Percentiles rank a stretch among this genome's conserved stretches.
phyloP scores from a whole-genome alignment of 2,888 invertebrate species.

The Trilocha varians region DNA sequence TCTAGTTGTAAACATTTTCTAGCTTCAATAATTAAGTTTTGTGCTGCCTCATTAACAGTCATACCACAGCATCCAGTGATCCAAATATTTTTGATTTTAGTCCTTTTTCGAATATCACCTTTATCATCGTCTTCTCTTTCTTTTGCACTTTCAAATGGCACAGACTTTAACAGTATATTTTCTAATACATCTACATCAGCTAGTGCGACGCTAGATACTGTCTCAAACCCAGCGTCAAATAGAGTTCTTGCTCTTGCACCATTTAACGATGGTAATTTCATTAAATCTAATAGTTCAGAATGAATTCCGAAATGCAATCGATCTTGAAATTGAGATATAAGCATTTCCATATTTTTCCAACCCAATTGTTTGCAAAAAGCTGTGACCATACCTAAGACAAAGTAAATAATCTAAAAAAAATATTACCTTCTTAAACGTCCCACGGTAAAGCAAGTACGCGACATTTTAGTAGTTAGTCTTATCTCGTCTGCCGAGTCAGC shows the following conservation, averaged over 20 bases:
- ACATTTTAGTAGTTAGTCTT: too few relatives aligned
- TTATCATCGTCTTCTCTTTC: slow-evolving; percentile 80
- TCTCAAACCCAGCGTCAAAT: slow-evolving; percentile 85
- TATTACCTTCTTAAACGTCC: background rate
- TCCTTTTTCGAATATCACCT: slow-evolving; percentile 76
- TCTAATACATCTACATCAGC: slow-evolving; percentile 81
- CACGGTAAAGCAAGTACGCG: too few relatives aligned
- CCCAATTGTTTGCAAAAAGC: slow-evolving; percentile 94
- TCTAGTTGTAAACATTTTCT: slow-evolving; percentile 80
- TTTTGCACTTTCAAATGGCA: slow-evolving; percentile 90
- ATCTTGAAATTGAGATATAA: slow-evolving; percentile 94
- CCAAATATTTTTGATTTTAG: slow-evolving; percentile 81
- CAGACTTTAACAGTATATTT: slow-evolving; percentile 81
- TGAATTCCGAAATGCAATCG: slow-evolving; percentile 95
- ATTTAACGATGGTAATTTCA: slow-evolving; percentile 87
- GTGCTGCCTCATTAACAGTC: slow-evolving; percentile 87
- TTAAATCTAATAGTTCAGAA: slow-evolving; percentile 91
- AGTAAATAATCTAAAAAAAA: slow-evolving; percentile 1
- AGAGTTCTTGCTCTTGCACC: slow-evolving; percentile 88
- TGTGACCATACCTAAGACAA: slow-evolving; percentile 89
- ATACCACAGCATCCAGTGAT: slow-evolving; percentile 86
- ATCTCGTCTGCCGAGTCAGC: too few relatives aligned
- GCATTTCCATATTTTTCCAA: slow-evolving; percentile 91
- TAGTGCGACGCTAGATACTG: slow-evolving; percentile 84
- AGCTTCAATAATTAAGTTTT: slow-evolving; percentile 84